phyloP scores from a whole-genome alignment of 2,888 invertebrate genomes.

The Cephus spinipes region DNA sequence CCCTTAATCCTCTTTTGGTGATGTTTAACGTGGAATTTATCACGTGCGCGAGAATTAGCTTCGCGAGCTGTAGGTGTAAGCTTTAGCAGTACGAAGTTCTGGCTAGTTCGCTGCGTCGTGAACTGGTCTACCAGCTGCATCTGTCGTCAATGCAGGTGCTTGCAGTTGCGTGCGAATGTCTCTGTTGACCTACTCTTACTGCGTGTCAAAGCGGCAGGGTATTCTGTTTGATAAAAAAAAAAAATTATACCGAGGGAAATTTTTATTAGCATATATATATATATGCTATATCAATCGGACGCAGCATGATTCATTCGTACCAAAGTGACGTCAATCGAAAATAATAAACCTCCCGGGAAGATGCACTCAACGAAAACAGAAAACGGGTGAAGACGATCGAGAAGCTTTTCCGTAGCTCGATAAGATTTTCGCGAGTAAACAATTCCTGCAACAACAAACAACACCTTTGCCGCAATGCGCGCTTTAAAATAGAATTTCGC shows the following conservation, averaged over 20 bases:
- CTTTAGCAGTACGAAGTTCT: not conserved
- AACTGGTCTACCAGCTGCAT: not conserved
- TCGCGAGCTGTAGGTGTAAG: not conserved
- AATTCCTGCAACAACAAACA: not conserved
- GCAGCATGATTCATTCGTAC: not conserved
- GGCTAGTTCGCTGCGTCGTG: not conserved
- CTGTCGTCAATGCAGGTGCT: not conserved
- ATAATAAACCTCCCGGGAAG: not conserved
- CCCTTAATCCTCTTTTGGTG: slow-evolving; percentile 26
- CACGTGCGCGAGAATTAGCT: not conserved
- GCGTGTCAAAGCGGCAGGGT: not conserved
- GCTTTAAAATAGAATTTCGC: not conserved
- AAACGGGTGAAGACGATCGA: not conserved
- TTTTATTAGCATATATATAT: not conserved
- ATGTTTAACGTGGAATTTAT: not conserved
- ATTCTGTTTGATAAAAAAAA: not conserved
- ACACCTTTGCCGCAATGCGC: not conserved
- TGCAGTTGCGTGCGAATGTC: not conserved
- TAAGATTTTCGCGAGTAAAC: not conserved
- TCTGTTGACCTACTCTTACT: not conserved
- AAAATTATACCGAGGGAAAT: not conserved
- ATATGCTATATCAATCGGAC: not conserved
- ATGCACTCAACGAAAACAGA: not conserved
- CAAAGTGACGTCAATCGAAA: not conserved
- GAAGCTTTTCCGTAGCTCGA: not conserved